Evolutionary conservation across 2,113 vertebrate species (phyloP), one percentile per base, ranked within the genome.

Genomic region (Chaenogobius annularis): DNA sequence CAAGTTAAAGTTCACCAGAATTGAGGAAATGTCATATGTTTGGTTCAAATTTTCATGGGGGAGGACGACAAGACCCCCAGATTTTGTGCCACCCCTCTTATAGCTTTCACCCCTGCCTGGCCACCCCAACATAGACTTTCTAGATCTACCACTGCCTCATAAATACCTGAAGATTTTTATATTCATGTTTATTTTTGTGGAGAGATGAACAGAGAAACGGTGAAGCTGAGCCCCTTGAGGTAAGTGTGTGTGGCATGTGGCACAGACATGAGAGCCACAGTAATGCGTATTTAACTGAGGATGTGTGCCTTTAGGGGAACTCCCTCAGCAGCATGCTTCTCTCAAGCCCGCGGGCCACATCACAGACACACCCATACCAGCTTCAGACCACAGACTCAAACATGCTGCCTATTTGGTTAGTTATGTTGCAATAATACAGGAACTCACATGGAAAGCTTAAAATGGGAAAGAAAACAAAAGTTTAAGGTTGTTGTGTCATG

Each of bases 291-390:
- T 87, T 84, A 82, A 71, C 65, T 82, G 23, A 80, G 72, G 47
- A 78, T 58, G 61, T 85, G 73, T 80, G 72, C 82, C 79, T 81
- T 85, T 74, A 68, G 74, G 69, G 78, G 73, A 82, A 85, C 84
- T 85, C 85, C 80, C 83, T 67, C 23, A 35, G 68, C 73, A 68
- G 46, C 66, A 68, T 54, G 73, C 70, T 43, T 73, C 5, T 1
- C 50, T 68, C 48, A 80, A 72, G 74, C 76, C 87, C 88, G 3
- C 64, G 74, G 87, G 84, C 88, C 68, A 80, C 48, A 46, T 73
- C 72, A 59, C 26, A 31, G 23, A 35, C 56, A 35, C 14, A 46
- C 52, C 66, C 63, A 71, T 63, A 63, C 54, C 71, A 22, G 40
- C 63, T 40, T 52, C n/a, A 71, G 23, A 72, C 55, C 2, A 3